Evolutionary conservation across 2,113 vertebrate species (phyloP), one percentile per base, ranked within the genome.

Genomic region (Coryphaenoides rupestris): DNA sequence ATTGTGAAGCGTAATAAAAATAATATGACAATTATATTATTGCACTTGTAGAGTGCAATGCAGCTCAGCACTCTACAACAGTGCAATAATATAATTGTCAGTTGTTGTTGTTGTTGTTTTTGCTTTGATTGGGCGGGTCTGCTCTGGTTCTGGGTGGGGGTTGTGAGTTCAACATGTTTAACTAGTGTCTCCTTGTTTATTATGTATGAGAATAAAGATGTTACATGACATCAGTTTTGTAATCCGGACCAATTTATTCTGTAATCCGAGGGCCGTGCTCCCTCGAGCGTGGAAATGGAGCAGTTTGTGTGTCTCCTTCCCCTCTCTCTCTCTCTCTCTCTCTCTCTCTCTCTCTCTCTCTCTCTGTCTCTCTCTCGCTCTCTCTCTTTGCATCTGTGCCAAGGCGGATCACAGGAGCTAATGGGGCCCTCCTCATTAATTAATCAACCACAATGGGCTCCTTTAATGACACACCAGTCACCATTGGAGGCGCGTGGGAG

Each of bases 351-450:
- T 67, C 54, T 55, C 61, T 24, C 50, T 60, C n/a, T n/a, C n/a
- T n/a, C n/a, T n/a, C n/a, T n/a, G n/a, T n/a, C n/a, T n/a, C n/a
- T n/a, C n/a, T n/a, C n/a, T n/a, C 21, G 55, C 55, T n/a, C 74
- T 69, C 73, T 62, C 21, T 70, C 55, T 19, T 58, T 70, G 75
- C 22, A 58, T 82, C 76, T 81, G 10, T 63, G 79, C 80, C 79
- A 75, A 59, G 52, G 62, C 79, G 77, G 80, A 88, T 87, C 86
- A 85, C 76, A 78, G 72, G 73, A 82, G 74, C 81, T 87, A 90
- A 85, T 89, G 84, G 80, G 76, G 69, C 82, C 78, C 71, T 60
- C 55, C 87, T 90, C 84, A 81, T 90, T 92, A 91, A 90, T 91
- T 89, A 90, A 89, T 86, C 78, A 76, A 62, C 62, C 74, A 89